These are phyloP conservation scores for Amiota minor DNA, from an alignment of 2,888 invertebrate species.

Conservation along the genomic window DNA sequence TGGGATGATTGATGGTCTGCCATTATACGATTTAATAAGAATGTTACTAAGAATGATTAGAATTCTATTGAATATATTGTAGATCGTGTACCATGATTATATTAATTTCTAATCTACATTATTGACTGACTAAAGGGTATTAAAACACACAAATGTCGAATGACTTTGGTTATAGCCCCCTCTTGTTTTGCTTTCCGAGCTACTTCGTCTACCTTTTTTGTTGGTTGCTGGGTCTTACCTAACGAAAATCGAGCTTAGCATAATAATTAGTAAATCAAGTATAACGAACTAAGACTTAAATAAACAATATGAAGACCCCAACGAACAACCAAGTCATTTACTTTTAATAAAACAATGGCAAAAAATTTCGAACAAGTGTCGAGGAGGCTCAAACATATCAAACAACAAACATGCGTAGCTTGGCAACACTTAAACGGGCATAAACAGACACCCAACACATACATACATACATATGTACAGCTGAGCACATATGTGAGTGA, in stretches of 20 bases:
- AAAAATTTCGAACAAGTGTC: neutral
- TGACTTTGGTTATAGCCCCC: too few species aligned
- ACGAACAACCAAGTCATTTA: neutral
- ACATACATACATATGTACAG: neutral
- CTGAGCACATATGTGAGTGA: neutral
- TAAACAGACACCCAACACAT: neutral
- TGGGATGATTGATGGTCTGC: too few species aligned
- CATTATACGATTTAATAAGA: too few species aligned
- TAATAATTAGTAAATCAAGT: conserved; percentile 62
- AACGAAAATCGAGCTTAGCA: conserved; percentile 54
- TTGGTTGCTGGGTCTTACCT: conserved; percentile 27
- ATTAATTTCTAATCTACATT: too few species aligned
- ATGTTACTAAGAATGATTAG: too few species aligned
- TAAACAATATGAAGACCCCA: conserved; percentile 38
- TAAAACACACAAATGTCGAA: too few species aligned
- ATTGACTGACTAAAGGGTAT: too few species aligned
- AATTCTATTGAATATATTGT: too few species aligned
- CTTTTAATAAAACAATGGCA: neutral
- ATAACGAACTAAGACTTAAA: conserved; percentile 49
- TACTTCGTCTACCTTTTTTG: neutral
- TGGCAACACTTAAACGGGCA: neutral
- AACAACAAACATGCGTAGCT: neutral
- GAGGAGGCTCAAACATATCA: neutral
- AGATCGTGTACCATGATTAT: too few species aligned
- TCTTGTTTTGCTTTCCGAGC: too few species aligned